A percentile compares a stretch with the other conserved stretches of the same genome.
Evolutionary conservation across 2,888 invertebrate species (phyloP).

Genomic region (Lottia gigantea): DNA sequence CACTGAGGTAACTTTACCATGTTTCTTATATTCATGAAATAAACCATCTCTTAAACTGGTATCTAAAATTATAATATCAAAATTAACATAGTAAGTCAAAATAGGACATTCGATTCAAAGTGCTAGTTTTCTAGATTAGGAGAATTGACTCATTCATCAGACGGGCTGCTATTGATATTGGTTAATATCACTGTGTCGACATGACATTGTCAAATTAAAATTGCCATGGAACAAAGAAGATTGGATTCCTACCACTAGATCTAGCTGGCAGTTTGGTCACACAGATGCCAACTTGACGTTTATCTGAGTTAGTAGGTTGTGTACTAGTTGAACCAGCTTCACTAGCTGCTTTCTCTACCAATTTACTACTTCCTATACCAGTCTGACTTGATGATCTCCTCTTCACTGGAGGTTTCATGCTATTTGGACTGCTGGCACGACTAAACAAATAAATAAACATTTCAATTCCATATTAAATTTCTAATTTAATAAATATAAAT

Average conservation of each 20-base stretch:
- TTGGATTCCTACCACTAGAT: conserved; percentile 57
- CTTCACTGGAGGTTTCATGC: conserved; percentile 32
- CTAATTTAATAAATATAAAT: no score
- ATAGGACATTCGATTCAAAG: no score
- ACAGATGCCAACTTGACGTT: conserved; percentile 58
- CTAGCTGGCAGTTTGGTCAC: conserved; percentile 60
- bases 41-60: conserved; percentile 96
- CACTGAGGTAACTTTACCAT: conserved; percentile 96
- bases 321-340: conserved; percentile 17
- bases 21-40: conserved; percentile 98
- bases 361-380: conserved; percentile 29
- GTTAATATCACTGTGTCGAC: no score
- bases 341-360: conserved; percentile 18
- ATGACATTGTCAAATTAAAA: no score
- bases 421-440: conserved; percentile 41
- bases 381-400: conserved; percentile 26
- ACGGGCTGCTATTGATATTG: no score
- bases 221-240: not conserved
- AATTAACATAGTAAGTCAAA: not conserved
- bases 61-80: conserved; percentile 71
- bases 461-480: no score
- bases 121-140: no score
- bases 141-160: no score
- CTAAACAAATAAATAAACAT: conserved; percentile 31
- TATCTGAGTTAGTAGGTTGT: conserved; percentile 36